A percentile compares a stretch with the other conserved stretches of the same genome.
phyloP scores from a whole-genome alignment of 2,888 invertebrate species.

The Caradrina kadenii region DNA sequence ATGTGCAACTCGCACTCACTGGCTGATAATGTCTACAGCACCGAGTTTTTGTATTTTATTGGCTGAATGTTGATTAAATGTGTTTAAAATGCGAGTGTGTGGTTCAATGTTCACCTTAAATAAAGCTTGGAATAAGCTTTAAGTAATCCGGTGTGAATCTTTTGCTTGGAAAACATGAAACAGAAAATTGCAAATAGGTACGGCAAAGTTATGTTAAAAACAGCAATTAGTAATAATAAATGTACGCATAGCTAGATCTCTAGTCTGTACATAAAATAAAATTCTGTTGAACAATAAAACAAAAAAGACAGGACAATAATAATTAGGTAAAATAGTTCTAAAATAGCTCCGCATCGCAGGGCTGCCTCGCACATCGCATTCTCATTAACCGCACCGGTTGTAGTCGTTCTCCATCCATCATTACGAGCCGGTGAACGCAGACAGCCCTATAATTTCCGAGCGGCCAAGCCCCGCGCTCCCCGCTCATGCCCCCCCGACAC shows the following conservation, averaged over 20 bases:
- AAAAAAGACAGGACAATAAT: conserved; percentile 46
- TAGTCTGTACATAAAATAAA: conserved; percentile 14
- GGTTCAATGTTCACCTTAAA: conserved; percentile 31
- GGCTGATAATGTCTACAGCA: conserved; percentile 56
- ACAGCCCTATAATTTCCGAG: conserved; percentile 87
- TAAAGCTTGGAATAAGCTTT: conserved; percentile 35
- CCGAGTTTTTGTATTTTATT: conserved; percentile 60
- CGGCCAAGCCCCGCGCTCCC: conserved; percentile 68
- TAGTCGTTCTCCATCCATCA: conserved; percentile 84
- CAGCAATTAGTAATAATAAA: background rate
- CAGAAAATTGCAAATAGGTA: background rate
- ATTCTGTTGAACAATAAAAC: conserved; percentile 21
- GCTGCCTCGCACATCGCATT: conserved; percentile 77
- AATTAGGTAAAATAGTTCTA: conserved; percentile 64
- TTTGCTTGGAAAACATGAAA: conserved; percentile 5
- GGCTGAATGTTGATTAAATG: conserved; percentile 59
- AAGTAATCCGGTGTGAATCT: conserved; percentile 26
- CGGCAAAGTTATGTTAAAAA: background rate
- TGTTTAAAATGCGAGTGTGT: conserved; percentile 47
- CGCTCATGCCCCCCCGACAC: conserved; percentile 58
- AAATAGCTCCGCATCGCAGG: conserved; percentile 72
- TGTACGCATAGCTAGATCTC: background rate
- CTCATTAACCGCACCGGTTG: conserved; percentile 79
- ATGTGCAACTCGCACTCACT: conserved; percentile 69
- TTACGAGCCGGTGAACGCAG: conserved; percentile 80